Base-by-base conservation (phyloP, 1,140 invertebrate species). In the Drosophila repleta region DNA sequence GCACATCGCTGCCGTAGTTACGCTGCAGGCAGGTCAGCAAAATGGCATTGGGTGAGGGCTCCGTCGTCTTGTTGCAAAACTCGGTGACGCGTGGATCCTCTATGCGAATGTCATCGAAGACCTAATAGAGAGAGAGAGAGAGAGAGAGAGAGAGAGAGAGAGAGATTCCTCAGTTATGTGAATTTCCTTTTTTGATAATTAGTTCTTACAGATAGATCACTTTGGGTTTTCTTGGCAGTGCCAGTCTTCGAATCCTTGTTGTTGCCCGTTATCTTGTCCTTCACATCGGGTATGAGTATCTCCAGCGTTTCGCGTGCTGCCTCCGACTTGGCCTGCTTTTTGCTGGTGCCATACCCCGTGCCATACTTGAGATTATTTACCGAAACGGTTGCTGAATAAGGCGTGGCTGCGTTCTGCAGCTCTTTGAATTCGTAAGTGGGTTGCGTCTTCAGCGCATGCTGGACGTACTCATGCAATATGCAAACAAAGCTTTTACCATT, bases 381-480 rank as follows among this genome's bases (percentile, higher is more conserved):
- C 43, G 95, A 95, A 46, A 99, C 97, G 52, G 97, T 97, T 24
- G 98, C 98, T 57, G 97, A 96, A 92, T 99, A 99, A 1, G 98
- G 98, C 0, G 96, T 97, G 8, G 96, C 95, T 4, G 97, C 96
- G 93, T 98, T 98, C 93, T 99, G 97, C 76, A 98, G 93, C 94
- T 99, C 97, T 90, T 96, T 96, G 91, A 98, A 99, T 91, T 96
- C 94, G 92, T 99, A 99, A 7, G 95, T 95, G 3, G 98, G 98
- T 83, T 99, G 97, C 62, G 97, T 97, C 91, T 97, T 97, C 55
- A 98, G 92, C 8, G 97, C 97, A 91, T 98, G 96, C 78, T 98
- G 97, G 24, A 98, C 96, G 93, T 99, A 99, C 92, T 99, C 98
- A 90, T 99, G 98, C 56, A 99, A 94, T 90, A 99, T 98, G 87